Evolutionary conservation across 2,797 vertebrate genomes (phyloP).

Genomic region (Epinephelus coioides): DNA sequence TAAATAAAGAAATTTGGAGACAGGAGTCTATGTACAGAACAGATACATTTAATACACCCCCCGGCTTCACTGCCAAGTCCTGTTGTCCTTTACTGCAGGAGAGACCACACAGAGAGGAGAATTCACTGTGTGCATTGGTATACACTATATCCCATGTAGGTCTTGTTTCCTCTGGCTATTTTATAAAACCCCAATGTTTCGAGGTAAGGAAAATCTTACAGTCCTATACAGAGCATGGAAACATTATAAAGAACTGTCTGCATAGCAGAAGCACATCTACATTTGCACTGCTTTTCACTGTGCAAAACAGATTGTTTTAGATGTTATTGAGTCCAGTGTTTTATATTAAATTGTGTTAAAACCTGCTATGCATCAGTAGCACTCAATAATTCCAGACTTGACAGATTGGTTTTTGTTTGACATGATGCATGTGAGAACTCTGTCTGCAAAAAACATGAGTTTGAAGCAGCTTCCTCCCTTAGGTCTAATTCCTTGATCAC

Average conservation of each 20-base stretch:
- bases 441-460: slow-evolving; percentile 7
- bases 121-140: slow-evolving; percentile 35
- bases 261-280: slow-evolving; percentile 1
- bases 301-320: background rate
- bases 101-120: slow-evolving; percentile 75
- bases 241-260: slow-evolving; percentile 21
- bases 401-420: slow-evolving; percentile 23
- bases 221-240: slow-evolving; percentile 21
- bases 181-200: slow-evolving; percentile 65
- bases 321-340: background rate
- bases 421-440: background rate
- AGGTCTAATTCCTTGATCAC: slow-evolving; percentile 39
- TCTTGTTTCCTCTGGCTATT: slow-evolving; percentile 48
- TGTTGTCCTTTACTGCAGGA: slow-evolving; percentile 53
- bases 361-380: background rate
- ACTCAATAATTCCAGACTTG: slow-evolving; percentile 8
- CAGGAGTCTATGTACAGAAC: slow-evolving; percentile 43
- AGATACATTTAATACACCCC: slow-evolving; percentile 53
- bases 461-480: slow-evolving; percentile 24
- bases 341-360: background rate
- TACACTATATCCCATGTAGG: slow-evolving; percentile 40
- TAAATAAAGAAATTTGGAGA: slow-evolving; percentile 51
- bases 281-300: slow-evolving; percentile 23
- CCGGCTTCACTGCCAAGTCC: slow-evolving; percentile 52
- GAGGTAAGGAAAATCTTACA: slow-evolving; percentile 42